Evolutionary conservation across 1,140 invertebrate species (phyloP).

Genomic region (Ridgeia piscesae): DNA sequence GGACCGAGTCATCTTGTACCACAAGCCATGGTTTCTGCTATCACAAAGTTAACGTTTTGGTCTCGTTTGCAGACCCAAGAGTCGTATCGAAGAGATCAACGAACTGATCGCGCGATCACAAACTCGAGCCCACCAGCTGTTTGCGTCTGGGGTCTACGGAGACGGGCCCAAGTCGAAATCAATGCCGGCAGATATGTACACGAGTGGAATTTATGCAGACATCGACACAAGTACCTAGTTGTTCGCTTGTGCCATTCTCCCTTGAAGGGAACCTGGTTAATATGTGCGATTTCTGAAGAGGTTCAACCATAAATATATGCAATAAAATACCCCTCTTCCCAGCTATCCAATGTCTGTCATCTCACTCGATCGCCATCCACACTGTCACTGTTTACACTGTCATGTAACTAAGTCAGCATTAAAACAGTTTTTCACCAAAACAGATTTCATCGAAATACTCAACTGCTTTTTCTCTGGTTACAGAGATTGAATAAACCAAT

Average conservation of each 20-base stretch:
- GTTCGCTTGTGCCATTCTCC: background rate
- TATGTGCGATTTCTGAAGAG: background rate
- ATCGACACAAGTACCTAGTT: background rate
- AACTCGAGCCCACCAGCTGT: conserved; percentile 46
- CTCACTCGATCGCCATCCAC: background rate
- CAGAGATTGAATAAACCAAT: no score
- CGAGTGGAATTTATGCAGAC: background rate
- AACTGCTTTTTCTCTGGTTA: no score
- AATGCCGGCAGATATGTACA: background rate
- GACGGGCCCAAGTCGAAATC: background rate
- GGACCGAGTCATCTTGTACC: no score
- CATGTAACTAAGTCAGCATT: background rate
- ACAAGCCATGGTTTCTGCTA: no score
- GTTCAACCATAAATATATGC: background rate
- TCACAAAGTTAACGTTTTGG: background rate
- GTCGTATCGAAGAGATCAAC: conserved; percentile 52
- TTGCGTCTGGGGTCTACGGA: conserved; percentile 36
- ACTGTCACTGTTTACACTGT: background rate
- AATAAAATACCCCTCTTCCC: background rate
- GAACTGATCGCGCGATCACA: conserved; percentile 51
- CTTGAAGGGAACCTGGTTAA: background rate
- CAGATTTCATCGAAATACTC: background rate
- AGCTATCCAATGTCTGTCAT: background rate
- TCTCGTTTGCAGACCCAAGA: conserved; percentile 39
- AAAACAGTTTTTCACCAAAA: background rate